These are phyloP conservation scores for Eurytoma californica DNA, from an alignment of 2,888 invertebrate species.

Conservation along the genomic window DNA sequence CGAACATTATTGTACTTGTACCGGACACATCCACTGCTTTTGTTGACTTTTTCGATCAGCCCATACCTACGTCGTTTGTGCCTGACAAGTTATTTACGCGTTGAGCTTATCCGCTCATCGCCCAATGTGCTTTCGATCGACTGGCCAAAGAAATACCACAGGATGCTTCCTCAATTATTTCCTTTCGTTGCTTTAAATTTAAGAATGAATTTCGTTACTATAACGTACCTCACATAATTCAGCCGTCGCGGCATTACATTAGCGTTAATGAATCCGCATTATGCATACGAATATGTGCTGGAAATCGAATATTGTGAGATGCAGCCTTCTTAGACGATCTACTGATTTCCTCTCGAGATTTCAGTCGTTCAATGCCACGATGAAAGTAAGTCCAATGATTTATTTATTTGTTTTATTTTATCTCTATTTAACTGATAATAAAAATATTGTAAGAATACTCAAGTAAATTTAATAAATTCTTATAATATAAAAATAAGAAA, in stretches of 20 bases:
- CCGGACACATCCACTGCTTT: too few species aligned
- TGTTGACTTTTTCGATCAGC: neutral
- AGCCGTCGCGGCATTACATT: neutral
- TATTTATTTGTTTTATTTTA: too few species aligned
- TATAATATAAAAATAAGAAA: too few species aligned
- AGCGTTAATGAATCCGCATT: neutral
- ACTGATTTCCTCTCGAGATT: neutral
- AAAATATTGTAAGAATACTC: too few species aligned
- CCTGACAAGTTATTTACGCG: slow-evolving; percentile 41
- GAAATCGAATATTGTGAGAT: neutral
- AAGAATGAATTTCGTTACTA: neutral
- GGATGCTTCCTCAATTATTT: neutral
- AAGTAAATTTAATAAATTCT: too few species aligned
- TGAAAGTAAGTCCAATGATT: too few species aligned
- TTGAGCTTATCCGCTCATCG: neutral
- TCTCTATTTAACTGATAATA: too few species aligned
- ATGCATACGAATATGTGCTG: neutral
- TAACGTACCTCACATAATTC: neutral
- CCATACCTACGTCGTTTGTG: slow-evolving; percentile 19
- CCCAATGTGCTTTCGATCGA: neutral
- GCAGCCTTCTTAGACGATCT: neutral
- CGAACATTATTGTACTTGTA: too few species aligned
- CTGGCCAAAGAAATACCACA: slow-evolving; percentile 4
- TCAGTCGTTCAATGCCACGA: neutral
- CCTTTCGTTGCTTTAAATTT: slow-evolving; percentile 31